Evolutionary conservation across 2,113 vertebrate species (phyloP).

Genomic region (Sturnira hondurensis): DNA sequence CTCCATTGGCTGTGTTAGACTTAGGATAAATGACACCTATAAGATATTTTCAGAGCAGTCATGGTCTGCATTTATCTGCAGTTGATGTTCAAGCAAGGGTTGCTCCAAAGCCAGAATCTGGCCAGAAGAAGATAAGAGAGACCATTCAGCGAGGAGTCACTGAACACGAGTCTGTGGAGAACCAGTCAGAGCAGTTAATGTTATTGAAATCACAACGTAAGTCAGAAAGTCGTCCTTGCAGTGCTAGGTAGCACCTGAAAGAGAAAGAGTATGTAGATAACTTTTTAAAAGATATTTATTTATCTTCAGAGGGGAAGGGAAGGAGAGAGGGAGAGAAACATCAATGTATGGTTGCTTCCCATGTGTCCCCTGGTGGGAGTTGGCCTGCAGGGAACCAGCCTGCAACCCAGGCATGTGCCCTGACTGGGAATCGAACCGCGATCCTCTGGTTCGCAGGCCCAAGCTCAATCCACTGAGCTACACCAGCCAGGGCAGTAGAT

Average conservation of each 20-base stretch:
- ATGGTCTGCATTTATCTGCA: neutral
- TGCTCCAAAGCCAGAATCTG: neutral
- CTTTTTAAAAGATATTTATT: no score
- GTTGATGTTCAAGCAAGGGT: neutral
- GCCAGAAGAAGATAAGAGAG: neutral
- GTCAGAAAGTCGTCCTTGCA: neutral
- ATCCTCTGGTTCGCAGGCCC: no score
- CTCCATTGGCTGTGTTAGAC: neutral
- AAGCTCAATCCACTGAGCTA: no score
- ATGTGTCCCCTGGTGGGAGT: no score
- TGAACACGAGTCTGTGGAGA: neutral
- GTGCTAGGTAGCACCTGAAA: neutral
- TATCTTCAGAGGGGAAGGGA: no score
- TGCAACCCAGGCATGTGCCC: no score
- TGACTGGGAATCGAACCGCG: no score
- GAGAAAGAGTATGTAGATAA: neutral
- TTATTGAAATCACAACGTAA: neutral
- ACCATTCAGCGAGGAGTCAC: neutral
- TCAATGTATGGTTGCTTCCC: no score
- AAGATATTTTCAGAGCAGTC: neutral
- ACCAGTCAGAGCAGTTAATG: neutral
- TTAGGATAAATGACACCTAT: neutral
- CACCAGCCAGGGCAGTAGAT: no score
- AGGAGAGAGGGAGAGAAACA: no score
- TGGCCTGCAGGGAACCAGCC: no score